Evolutionary conservation across 1,140 invertebrate genomes (phyloP).

Genomic region (Carposina sasakii): DNA sequence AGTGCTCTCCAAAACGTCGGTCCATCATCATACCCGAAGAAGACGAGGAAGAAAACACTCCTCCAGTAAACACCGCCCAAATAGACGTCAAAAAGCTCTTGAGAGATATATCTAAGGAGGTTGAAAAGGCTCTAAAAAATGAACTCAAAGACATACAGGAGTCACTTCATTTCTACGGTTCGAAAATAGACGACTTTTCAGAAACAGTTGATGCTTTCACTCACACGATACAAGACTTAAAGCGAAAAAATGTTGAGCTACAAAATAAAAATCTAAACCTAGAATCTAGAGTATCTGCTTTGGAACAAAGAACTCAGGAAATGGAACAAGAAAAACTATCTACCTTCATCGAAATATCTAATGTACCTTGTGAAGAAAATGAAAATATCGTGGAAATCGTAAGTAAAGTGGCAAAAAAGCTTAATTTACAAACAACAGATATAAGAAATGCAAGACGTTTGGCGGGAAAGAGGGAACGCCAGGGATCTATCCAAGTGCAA

Average conservation of each 20-base stretch:
- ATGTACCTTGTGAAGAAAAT: neutral
- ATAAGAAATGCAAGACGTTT: neutral
- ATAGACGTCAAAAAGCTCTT: neutral
- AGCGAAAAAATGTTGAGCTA: neutral
- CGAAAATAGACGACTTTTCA: neutral
- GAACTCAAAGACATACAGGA: neutral
- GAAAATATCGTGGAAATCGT: neutral
- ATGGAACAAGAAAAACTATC: conserved; percentile 2
- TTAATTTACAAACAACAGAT: neutral
- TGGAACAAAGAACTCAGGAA: neutral
- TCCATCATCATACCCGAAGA: neutral
- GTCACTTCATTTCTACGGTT: neutral
- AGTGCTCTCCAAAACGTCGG: neutral
- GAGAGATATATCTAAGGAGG: neutral
- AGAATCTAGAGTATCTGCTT: neutral
- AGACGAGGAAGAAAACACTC: neutral
- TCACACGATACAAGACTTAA: neutral
- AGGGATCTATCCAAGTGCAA: neutral
- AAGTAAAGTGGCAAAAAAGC: neutral
- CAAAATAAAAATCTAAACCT: neutral
- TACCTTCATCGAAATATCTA: neutral
- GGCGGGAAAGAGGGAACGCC: neutral
- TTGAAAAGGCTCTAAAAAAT: neutral
- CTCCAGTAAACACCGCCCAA: neutral
- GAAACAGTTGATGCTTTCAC: neutral